Evolutionary conservation across 2,113 vertebrate genomes (phyloP).

Genomic region (Gorsachius goisagi): DNA sequence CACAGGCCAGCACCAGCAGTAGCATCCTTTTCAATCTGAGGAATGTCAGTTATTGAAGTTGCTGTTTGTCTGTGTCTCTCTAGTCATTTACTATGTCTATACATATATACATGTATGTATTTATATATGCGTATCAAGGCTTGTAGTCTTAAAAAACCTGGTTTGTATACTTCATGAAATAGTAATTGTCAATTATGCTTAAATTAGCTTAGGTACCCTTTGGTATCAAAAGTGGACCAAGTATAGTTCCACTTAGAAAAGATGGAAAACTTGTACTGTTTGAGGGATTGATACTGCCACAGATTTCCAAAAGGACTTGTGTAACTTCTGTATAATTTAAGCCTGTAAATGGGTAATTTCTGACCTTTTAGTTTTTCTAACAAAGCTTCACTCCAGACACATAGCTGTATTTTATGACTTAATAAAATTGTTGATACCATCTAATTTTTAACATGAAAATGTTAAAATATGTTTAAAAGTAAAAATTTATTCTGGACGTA

Average conservation of each 20-base stretch:
- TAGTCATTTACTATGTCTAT: background rate
- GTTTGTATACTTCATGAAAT: background rate
- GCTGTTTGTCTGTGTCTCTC: background rate
- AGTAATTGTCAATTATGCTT: background rate
- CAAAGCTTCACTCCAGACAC: background rate
- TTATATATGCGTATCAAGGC: background rate
- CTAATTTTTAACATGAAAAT: background rate
- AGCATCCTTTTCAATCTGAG: background rate
- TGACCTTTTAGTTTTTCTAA: background rate
- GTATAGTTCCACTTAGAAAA: background rate
- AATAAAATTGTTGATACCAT: background rate
- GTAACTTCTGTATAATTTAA: background rate
- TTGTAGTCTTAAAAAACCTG: background rate
- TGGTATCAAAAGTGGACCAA: background rate
- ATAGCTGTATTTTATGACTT: background rate
- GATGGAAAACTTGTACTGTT: background rate
- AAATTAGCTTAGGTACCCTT: background rate
- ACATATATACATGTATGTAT: accelerated
- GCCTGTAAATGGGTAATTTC: background rate
- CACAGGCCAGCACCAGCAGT: background rate
- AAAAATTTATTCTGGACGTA: background rate
- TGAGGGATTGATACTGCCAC: background rate
- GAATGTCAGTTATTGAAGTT: background rate
- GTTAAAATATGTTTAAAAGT: background rate
- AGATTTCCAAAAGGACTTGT: background rate